Conservation (phyloP, 2,797 vertebrate species). For the Picus viridis region DNA sequence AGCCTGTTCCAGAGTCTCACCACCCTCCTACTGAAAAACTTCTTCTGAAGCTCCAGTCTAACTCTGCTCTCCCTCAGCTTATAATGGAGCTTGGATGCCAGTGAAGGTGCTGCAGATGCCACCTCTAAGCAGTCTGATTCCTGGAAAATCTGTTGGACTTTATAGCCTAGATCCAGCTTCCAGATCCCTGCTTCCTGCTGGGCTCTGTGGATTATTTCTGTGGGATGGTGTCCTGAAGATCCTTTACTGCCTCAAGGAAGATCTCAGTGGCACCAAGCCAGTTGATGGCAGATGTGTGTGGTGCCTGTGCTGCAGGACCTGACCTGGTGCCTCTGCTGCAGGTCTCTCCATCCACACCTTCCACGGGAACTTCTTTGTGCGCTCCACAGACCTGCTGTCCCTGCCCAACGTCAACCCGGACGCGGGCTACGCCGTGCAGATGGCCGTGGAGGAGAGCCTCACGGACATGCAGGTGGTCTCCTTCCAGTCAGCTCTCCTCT, state of each 20-base stretch:
- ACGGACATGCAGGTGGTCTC: slow-evolving; percentile 93
- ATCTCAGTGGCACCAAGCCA: background rate
- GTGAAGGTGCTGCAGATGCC: no score
- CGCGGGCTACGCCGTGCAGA: slow-evolving; percentile 95
- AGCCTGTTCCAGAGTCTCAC: no score
- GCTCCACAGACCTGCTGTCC: slow-evolving; percentile 94
- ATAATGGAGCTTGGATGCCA: no score
- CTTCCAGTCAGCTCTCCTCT: slow-evolving; percentile 96
- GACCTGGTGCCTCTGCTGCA: slow-evolving; percentile 42
- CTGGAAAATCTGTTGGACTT: background rate
- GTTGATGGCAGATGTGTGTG: background rate
- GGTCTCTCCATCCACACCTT: slow-evolving; percentile 98
- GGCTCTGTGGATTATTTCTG: background rate
- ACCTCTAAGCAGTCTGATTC: no score
- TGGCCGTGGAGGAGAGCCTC: slow-evolving; percentile 96
- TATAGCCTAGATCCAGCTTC: background rate
- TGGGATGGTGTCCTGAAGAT: background rate
- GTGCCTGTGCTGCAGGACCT: background rate
- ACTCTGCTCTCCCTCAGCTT: no score
- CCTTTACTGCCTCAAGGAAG: background rate
- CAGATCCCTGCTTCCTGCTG: background rate
- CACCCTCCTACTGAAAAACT: no score
- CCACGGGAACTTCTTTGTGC: slow-evolving; percentile 98
- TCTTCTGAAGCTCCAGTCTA: no score
- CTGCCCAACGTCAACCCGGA: slow-evolving; percentile 96